Evolutionary conservation across 1,140 invertebrate species (phyloP).

Genomic region (Hesperophylax magnus): DNA sequence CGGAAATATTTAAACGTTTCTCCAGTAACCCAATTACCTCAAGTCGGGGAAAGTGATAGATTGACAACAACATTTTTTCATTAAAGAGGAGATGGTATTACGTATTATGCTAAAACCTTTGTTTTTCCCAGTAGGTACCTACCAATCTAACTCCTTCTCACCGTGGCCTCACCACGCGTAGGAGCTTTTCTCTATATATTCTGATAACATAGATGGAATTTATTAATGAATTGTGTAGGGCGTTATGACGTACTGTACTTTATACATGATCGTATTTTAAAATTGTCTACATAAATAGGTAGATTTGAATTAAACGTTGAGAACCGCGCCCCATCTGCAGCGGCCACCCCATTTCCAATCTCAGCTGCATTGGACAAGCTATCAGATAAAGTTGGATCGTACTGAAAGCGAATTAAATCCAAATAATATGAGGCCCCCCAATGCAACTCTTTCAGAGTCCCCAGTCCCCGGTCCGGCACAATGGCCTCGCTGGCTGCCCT

Average conservation of each 20-base stretch:
- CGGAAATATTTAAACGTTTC: too few species aligned
- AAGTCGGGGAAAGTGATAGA: neutral
- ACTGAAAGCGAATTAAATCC: conserved; percentile 55
- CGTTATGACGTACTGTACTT: too few species aligned
- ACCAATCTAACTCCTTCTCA: too few species aligned
- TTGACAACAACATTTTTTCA: neutral
- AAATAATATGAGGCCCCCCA: conserved; percentile 11
- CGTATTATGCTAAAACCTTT: neutral
- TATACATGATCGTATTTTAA: too few species aligned
- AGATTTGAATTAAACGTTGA: neutral
- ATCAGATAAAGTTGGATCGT: conserved; percentile 54
- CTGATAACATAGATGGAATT: too few species aligned
- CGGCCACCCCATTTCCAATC: conserved; percentile 37
- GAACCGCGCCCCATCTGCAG: neutral
- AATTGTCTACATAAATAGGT: too few species aligned
- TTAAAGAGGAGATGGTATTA: neutral
- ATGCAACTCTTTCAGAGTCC: too few species aligned
- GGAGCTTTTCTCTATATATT: too few species aligned
- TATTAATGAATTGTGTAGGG: too few species aligned
- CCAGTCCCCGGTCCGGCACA: neutral
- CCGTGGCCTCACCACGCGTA: too few species aligned
- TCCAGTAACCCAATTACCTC: neutral
- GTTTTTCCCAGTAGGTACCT: neutral
- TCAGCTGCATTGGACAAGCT: conserved; percentile 53
- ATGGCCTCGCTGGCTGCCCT: neutral